Base-by-base conservation (phyloP, 1,140 invertebrate species). In the Euschistus heros region DNA sequence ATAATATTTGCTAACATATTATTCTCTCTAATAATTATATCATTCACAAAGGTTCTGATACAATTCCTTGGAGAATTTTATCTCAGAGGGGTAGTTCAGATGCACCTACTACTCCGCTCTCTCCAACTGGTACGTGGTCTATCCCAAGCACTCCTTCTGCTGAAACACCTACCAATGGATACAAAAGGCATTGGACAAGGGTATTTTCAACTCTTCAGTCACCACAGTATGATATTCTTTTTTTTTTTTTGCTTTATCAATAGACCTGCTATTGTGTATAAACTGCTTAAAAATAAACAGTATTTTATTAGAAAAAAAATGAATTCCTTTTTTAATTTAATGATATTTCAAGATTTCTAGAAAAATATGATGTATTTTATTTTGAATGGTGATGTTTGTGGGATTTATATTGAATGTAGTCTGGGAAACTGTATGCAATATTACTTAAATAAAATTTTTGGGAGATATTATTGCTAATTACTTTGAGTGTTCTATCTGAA, bases 151-250 rank as follows among this genome's bases (percentile, higher is more conserved):
- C 22, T 30, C 62, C 62, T n/a, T 52, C 46, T 2, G 30, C 62
- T 64, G 54, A 57, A 7, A 57, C 62, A 10, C 33, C 62, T 37
- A 54, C 33, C 5, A 64, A 64, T 64, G 62, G 62, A 18, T 64
- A 64, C 24, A 57, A 57, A 57, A 57, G 54, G 24, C 54, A 57
- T 57, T 57, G 54, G 54, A 57, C 54, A 6, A 57, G 54, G 24
- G 24, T 57, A 57, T 57, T 57, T 57, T 57, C 54, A 3, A 2
- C 54, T 24, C 24, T 57, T 17, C 54, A 57, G 54, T 57, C 54
- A 24, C 54, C 54, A 7, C 54, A 57, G 54, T 57, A 57, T 10
- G 33, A 8, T 8, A 37, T 10, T 50, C n/a, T 50, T 50, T 50
- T 50, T 50, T 50, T 22, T 10, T 50, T 50, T 50, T 50, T 50